Base-by-base conservation (phyloP, 2,888 invertebrate species). In the Aporophyla nigra region DNA sequence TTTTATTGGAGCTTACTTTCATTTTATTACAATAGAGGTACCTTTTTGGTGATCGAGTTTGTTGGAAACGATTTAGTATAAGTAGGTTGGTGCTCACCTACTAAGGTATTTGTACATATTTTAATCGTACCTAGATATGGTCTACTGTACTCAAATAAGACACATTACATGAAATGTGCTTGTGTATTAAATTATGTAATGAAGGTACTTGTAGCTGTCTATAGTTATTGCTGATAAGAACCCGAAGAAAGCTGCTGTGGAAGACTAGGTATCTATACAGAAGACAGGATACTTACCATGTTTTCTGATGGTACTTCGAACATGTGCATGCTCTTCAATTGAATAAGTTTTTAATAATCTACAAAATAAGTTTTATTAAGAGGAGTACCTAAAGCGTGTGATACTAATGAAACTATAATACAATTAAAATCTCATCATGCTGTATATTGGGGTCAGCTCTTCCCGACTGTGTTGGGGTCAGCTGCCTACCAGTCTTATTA, bases 21-120 rank as follows among this genome's bases (percentile, higher is more conserved):
- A 62, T 77, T 65, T 72, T 66, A 70, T 65, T 65, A 73, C 53
- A 79, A 67, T 40, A 63, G 74, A 49, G 51, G 54, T 74, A 68
- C 71, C 70, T 70, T 83, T 65, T 83, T 83, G 65, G 66, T 51
- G 78, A 33, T 54, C 12, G 68, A 82, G 51, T 80, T 76, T 76
- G 54, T 76, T 43, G 14, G 21, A 21, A 65, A 65, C 63, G 63
- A 69, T 76, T 79, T 21, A 69, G 21, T 14, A 2, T 82, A 21
- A 62, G 46, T 53, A 62, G 0, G 9, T 61, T 51, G 5, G 14
- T 61, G 61, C 43, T 21, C 0, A 56, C 14, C 6, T 59, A 59
- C 24, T 24, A 69, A 58, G 0, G 12, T 12, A 10, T 46, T 27
- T 10, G 16, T 12, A 63, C 12, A 1, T 49, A 9, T 24, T 33